Conservation (phyloP, 2,113 vertebrate genomes). For the Tretioscincus oriximinensis region DNA sequence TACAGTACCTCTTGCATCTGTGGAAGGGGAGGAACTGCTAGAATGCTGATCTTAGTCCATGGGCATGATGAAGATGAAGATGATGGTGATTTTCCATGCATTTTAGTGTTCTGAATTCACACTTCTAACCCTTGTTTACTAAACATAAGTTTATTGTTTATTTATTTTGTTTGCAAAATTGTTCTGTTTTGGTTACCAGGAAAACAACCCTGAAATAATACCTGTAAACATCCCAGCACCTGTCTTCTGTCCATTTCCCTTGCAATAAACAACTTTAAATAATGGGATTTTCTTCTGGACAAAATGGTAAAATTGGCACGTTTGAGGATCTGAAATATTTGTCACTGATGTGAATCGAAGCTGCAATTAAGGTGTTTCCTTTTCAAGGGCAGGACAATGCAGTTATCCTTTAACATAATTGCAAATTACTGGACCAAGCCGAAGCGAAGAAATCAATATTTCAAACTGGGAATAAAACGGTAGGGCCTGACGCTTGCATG, state of each 20-base stretch:
- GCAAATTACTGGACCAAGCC: slow-evolving; percentile 1
- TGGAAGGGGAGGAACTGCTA: too few species aligned
- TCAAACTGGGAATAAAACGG: slow-evolving; percentile 32
- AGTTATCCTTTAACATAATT: slow-evolving; percentile 12
- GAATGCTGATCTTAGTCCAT: too few species aligned
- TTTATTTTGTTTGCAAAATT: too few species aligned
- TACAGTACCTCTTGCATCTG: too few species aligned
- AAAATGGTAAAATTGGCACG: not conserved
- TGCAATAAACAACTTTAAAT: not conserved
- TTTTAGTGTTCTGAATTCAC: too few species aligned
- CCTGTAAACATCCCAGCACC: not conserved
- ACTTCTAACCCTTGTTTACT: too few species aligned
- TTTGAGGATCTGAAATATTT: not conserved
- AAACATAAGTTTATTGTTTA: too few species aligned
- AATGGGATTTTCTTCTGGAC: not conserved
- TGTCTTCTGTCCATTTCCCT: not conserved
- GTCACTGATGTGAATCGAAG: not conserved
- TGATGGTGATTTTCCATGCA: too few species aligned
- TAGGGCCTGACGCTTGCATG: not conserved
- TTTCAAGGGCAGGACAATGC: slow-evolving; percentile 4
- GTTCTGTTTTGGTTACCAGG: too few species aligned
- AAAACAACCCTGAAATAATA: not conserved
- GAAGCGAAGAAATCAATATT: slow-evolving; percentile 31
- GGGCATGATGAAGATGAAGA: too few species aligned
- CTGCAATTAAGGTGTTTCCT: not conserved